A percentile compares a stretch with the other conserved stretches of the same genome.
These are phyloP conservation scores for Orthonychiurus folsomi DNA, from an alignment of 2,888 invertebrate genomes.

Conservation along the genomic window DNA sequence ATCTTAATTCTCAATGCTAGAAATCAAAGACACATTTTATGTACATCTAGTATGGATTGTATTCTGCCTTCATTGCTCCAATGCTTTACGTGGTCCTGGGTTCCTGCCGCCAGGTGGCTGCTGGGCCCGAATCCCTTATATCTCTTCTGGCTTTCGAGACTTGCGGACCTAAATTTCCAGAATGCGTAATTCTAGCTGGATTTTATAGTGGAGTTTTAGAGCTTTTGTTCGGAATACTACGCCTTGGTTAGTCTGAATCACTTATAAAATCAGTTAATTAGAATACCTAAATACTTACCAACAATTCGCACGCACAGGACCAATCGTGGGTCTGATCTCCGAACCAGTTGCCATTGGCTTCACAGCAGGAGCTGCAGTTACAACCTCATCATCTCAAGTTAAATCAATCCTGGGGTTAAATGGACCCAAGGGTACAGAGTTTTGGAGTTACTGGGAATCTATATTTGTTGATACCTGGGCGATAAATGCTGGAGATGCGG, in stretches of 20 bases:
- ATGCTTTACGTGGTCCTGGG: conserved; percentile 21
- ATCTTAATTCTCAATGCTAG: not conserved
- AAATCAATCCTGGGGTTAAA: conserved; percentile 57
- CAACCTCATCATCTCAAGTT: conserved; percentile 70
- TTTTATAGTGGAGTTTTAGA: conserved; percentile 20
- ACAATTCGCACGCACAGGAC: too few relatives aligned
- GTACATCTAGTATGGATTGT: conserved; percentile 17
- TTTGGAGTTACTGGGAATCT: conserved; percentile 27
- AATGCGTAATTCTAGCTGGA: conserved; percentile 17
- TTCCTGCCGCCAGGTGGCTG: conserved; percentile 18
- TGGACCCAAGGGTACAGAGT: conserved; percentile 30
- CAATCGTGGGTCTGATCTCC: conserved; percentile 75
- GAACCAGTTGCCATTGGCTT: conserved; percentile 75
- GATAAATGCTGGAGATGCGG: conserved; percentile 20
- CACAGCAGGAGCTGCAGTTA: conserved; percentile 74
- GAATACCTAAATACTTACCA: too few relatives aligned
- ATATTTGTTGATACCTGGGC: conserved; percentile 22
- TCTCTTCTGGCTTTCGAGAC: conserved; percentile 18
- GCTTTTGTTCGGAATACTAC: conserved; percentile 15
- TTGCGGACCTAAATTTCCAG: conserved; percentile 17
- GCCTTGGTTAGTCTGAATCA: conserved; percentile 9
- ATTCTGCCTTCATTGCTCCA: conserved; percentile 21
- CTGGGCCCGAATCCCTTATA: conserved; percentile 17
- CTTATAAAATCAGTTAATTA: too few relatives aligned
- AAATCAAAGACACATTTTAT: conserved; percentile 3